These are phyloP conservation scores for Phataginus tetradactyla DNA, from an alignment of 2,797 vertebrate genomes.

Conservation along the genomic window DNA sequence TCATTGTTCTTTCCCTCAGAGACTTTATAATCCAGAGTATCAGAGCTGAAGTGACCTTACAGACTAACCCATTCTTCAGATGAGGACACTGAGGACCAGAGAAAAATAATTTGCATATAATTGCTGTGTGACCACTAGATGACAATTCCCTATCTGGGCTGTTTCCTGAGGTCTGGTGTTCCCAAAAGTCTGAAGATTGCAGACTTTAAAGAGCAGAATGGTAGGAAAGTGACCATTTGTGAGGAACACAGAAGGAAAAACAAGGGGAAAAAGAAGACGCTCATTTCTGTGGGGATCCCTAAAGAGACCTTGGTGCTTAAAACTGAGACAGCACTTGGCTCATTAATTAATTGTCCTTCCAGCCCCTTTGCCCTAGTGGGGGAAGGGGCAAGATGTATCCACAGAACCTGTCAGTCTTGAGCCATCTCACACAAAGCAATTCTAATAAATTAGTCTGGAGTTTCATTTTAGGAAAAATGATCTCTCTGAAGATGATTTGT, in stretches of 20 bases:
- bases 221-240: constrained; percentile 46
- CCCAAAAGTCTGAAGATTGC: not conserved
- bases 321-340: constrained; percentile 68
- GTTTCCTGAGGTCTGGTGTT: not conserved
- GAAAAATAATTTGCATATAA: constrained; percentile 25
- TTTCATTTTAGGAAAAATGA: constrained; percentile 73
- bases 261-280: constrained; percentile 28
- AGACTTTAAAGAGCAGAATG: constrained; percentile 8
- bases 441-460: constrained; percentile 55
- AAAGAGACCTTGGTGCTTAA: constrained; percentile 74
- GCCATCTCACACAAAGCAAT: constrained; percentile 55
- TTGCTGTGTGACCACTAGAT: constrained; percentile 1
- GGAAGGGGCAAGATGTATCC: constrained; percentile 57
- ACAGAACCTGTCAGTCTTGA: constrained; percentile 60
- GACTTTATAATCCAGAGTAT: constrained; percentile 40
- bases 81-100: not conserved
- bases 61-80: constrained; percentile 42
- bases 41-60: not conserved
- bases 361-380: constrained; percentile 48
- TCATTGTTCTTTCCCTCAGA: not conserved
- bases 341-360: constrained; percentile 74
- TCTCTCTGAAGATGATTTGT: constrained; percentile 76
- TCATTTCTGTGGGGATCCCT: constrained; percentile 61
- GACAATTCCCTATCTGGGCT: constrained; percentile 17
- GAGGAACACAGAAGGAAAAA: constrained; percentile 28